Conservation (phyloP, 2,888 invertebrate genomes). For the Lepidocyrtoides sp. region DNA sequence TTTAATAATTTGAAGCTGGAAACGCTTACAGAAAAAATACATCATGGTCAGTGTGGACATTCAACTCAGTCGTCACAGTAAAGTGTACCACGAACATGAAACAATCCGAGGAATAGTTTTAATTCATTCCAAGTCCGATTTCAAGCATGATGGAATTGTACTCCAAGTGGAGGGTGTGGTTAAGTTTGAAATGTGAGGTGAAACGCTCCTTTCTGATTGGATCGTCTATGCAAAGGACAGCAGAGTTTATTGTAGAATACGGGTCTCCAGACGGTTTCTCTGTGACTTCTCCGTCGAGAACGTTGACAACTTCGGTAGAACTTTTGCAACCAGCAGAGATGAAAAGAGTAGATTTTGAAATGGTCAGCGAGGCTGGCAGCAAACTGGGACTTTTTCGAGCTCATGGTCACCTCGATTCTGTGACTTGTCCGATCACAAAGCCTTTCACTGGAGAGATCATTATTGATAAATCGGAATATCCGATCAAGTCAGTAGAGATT, state of each 20-base stretch:
- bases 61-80: constrained; percentile 82
- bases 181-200: constrained; percentile 94
- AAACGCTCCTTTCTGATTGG: constrained; percentile 94
- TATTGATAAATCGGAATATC: constrained; percentile 88
- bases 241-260: constrained; percentile 97
- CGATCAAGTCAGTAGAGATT: constrained; percentile 96
- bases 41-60: constrained; percentile 81
- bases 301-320: constrained; percentile 59
- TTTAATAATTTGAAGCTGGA: no score
- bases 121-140: constrained; percentile 92
- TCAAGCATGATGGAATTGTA: constrained; percentile 97
- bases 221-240: constrained; percentile 94
- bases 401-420: constrained; percentile 91
- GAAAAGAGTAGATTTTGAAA: constrained; percentile 84
- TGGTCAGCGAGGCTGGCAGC: constrained; percentile 84
- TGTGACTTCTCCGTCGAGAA: constrained; percentile 55
- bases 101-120: constrained; percentile 93
- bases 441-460: constrained; percentile 95
- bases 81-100: constrained; percentile 85
- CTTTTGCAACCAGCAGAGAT: constrained; percentile 82
- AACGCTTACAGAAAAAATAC: no score
- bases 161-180: constrained; percentile 95
- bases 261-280: constrained; percentile 86
- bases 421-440: constrained; percentile 93
- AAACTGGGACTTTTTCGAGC: constrained; percentile 84